These are phyloP conservation scores for Electrona antarctica DNA, from an alignment of 2,113 vertebrate species.

Conservation along the genomic window DNA sequence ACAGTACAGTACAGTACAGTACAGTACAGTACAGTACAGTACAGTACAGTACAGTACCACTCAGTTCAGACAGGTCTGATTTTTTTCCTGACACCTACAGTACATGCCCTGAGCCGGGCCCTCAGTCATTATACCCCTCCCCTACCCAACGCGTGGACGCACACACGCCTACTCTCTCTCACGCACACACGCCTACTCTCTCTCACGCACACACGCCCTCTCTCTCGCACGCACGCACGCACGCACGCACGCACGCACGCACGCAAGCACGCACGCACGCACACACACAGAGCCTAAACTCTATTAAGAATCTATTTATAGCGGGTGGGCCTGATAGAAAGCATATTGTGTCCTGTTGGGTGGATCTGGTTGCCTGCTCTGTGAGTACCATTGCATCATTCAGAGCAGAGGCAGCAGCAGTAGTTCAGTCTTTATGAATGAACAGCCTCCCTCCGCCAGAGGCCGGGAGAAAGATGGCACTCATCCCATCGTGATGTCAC, in stretches of 20 bases:
- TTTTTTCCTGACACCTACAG: too few species aligned
- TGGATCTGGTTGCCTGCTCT: slow-evolving; percentile 66
- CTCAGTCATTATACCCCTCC: too few species aligned
- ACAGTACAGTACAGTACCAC: too few species aligned
- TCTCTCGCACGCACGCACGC: background rate
- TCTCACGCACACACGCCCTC: too few species aligned
- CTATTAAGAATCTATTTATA: slow-evolving; percentile 67
- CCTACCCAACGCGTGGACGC: background rate
- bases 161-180: too few species aligned
- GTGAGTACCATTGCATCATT: slow-evolving; percentile 73
- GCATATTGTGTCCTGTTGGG: slow-evolving; percentile 63
- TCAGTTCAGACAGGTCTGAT: too few species aligned
- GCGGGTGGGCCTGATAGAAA: slow-evolving; percentile 50
- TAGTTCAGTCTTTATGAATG: slow-evolving; percentile 78
- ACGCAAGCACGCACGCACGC: slow-evolving; percentile 27
- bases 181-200: too few species aligned
- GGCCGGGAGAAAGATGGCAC: slow-evolving; percentile 73
- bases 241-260: background rate
- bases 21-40: too few species aligned
- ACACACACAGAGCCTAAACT: slow-evolving; percentile 14
- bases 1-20: too few species aligned
- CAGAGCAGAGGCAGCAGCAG: slow-evolving; percentile 51
- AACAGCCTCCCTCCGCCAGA: slow-evolving; percentile 64
- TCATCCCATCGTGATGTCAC: slow-evolving; percentile 80
- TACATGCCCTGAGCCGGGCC: too few species aligned